Evolutionary conservation across 1,140 invertebrate species (phyloP), one percentile per base, ranked within the genome.

Genomic region (Micrasema minimum): DNA sequence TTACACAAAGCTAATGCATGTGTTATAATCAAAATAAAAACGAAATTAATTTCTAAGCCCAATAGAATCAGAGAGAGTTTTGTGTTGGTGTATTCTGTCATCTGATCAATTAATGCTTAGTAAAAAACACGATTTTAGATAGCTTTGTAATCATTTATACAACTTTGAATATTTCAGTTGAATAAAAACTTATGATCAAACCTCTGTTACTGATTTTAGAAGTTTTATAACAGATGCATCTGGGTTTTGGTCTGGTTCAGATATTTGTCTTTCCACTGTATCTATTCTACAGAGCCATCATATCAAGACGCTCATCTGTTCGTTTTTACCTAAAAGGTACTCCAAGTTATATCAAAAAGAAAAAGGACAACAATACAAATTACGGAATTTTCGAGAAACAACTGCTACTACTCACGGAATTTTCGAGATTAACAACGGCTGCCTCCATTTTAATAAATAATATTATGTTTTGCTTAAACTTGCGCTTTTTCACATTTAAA

Each of bases 271-370:
- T 66, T 83, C 81, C 10, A 80, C 79, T 69, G 79, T 79, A 22
- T 85, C 82, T 78, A 85, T 81, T 72, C 83, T 85, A 80, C 81
- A 85, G n/a, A 51, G 82, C 80, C 82, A 85, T 82, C 69, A 85
- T 73, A 68, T 84, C 81, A 4, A 85, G 66, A 69, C 83, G 81
- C 67, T 83, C 81, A 62, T 85, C 83, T 14, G 71, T 73, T 41
- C 66, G 66, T 48, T 75, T n/a, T 73, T 18, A 75, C 73, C 75
- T 76, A 22, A 48, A 66, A 66, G 10, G 62, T n/a, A 72, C 14
- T 20, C 10, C 18, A 1, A 26, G n/a, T 59, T 26, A 2, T 18
- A 66, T 26, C 41, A 69, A 26, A 69, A 69, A 22, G 46, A 22
- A 7, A 0, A 41, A 41, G 31, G 14, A 59, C 16, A 69, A 14